Base-by-base conservation (phyloP, 2,888 invertebrate species). In the Acrocyrtus sp. region DNA sequence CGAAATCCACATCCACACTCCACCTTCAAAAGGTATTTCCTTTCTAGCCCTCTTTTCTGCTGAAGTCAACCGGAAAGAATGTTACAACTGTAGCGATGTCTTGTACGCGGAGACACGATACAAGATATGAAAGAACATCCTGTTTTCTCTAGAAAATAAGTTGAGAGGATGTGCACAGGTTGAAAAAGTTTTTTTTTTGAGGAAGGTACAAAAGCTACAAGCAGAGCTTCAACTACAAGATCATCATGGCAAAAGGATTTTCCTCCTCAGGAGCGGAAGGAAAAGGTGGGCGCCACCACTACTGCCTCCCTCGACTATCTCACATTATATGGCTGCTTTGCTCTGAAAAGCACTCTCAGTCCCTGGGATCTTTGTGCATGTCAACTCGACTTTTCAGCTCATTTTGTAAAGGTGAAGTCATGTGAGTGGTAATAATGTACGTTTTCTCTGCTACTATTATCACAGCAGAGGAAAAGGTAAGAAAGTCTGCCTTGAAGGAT, bases 401-500 rank as follows among this genome's bases (percentile, higher is more conserved):
- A 60, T 50, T 53, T 65, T 67, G 66, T 68, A 74, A 79, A 79
- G 81, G 79, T 81, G 81, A 78, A 81, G 76, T 77, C 72, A 77
- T 78, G 77, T 80, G 81, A 78, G 78, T 62, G 81, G 79, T 77
- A 78, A 75, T 80, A 76, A 72, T 73, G 72, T 69, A 66, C 57
- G 54, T 54, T 69, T 26, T 69, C 27, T 65, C 27, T 17, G 48
- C 45, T 21, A 22, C 53, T 41, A 56, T 34, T 21, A 48, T 53
- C 48, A 66, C 24, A 34, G 39, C 26, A 29, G n/a, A n/a, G n/a
- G n/a, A n/a, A n/a, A n/a, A n/a, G n/a, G n/a, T n/a, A n/a, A n/a
- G n/a, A n/a, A n/a, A n/a, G n/a, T n/a, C n/a, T n/a, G 81, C 81
- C 80, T 79, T 74, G 56, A 79, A 81, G 81, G 79, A 80, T 81